These are phyloP conservation scores for Scaptomyza tumidula DNA, from an alignment of 2,888 invertebrate genomes.

Conservation along the genomic window DNA sequence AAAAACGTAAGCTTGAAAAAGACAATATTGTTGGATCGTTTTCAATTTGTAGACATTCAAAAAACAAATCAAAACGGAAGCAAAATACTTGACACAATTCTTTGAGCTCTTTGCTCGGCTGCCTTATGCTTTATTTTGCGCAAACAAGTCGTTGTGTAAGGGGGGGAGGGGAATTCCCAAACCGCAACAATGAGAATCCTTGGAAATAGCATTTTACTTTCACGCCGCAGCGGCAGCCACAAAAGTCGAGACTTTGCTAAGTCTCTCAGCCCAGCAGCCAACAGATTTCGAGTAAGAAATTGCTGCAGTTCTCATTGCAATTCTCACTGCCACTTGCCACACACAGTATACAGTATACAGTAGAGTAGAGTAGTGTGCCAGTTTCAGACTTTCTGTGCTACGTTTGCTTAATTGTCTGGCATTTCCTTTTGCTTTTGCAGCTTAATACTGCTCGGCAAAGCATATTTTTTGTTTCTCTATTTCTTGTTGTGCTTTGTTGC, in stretches of 20 bases:
- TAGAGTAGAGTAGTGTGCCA: constrained; percentile 1
- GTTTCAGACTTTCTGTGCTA: constrained; percentile 6
- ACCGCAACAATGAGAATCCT: constrained; percentile 74
- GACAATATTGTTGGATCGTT: constrained; percentile 9
- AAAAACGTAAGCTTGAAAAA: background rate
- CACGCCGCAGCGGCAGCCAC: constrained; percentile 60
- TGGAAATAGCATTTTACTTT: constrained; percentile 74
- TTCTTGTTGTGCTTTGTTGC: constrained; percentile 17
- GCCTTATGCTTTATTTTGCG: constrained; percentile 46
- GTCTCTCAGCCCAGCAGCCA: constrained; percentile 31
- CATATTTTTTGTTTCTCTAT: constrained; percentile 13
- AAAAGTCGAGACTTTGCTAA: constrained; percentile 54
- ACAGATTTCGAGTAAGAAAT: constrained; percentile 75
- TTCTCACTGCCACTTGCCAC: constrained; percentile 36
- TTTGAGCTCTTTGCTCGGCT: constrained; percentile 16
- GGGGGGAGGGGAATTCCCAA: constrained; percentile 15
- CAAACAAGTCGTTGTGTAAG: constrained; percentile 35
- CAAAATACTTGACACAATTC: constrained; percentile 69
- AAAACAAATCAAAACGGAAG: constrained; percentile 58
- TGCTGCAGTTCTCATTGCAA: constrained; percentile 65
- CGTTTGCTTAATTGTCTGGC: constrained; percentile 73
- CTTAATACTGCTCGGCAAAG: constrained; percentile 34
- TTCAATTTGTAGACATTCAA: constrained; percentile 31
- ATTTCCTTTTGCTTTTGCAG: constrained; percentile 61
- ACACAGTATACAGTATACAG: constrained; percentile 9